A percentile compares a stretch with the other conserved stretches of the same genome.
phyloP scores from a whole-genome alignment of 2,113 vertebrate genomes.

The Corynorhinus townsendii region DNA sequence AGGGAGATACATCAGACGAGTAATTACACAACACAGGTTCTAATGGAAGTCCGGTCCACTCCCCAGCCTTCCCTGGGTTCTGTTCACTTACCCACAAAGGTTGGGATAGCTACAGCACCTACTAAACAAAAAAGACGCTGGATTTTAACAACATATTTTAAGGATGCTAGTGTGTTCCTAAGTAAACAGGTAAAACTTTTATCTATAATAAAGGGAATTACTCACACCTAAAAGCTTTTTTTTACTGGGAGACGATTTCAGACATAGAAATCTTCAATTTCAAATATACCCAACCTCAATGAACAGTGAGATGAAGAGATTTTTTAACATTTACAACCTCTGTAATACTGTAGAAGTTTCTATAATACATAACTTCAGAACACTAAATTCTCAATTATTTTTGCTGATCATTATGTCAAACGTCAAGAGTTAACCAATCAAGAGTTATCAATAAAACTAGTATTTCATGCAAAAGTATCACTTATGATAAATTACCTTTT shows the following conservation, averaged over 20 bases:
- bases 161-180: background rate
- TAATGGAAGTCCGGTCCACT: background rate
- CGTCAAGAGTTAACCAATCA: background rate
- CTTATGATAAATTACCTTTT: background rate
- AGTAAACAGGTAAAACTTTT: slow-evolving; percentile 10
- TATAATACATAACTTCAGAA: background rate
- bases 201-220: background rate
- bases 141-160: background rate
- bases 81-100: background rate
- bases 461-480: slow-evolving; percentile 29
- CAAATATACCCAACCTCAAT: background rate
- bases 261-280: background rate
- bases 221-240: background rate
- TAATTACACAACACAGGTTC: background rate
- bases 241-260: background rate
- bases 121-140: slow-evolving; percentile 5
- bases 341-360: slow-evolving; percentile 8
- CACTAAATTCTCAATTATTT: slow-evolving; percentile 14
- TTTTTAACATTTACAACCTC: background rate
- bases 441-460: background rate
- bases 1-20: background rate
- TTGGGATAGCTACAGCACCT: background rate
- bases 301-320: slow-evolving; percentile 11
- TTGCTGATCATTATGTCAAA: slow-evolving; percentile 39
- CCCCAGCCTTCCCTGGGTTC: background rate